These are phyloP conservation scores for Asbolus verrucosus DNA, from an alignment of 1,140 invertebrate genomes.

Conservation along the genomic window DNA sequence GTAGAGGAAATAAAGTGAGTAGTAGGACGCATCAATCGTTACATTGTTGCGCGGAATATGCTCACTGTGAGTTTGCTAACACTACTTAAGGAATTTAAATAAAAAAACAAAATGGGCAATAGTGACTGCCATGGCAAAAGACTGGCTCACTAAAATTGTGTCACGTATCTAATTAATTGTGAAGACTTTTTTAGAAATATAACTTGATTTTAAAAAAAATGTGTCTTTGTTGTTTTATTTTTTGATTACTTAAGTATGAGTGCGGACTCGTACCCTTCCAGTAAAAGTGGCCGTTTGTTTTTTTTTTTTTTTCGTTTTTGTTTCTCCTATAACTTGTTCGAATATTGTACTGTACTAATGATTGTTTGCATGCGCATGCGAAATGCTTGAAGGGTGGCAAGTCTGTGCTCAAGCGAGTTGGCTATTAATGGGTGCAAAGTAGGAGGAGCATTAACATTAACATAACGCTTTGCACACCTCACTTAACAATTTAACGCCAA, in stretches of 20 bases:
- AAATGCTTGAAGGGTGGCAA: slow-evolving; percentile 29
- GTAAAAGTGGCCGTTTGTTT: slow-evolving; percentile 8
- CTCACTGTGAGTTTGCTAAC: slow-evolving; percentile 61
- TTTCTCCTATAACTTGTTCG: no score
- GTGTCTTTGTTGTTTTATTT: slow-evolving; percentile 58
- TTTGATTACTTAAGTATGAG: slow-evolving; percentile 43
- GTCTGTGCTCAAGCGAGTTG: slow-evolving; percentile 41
- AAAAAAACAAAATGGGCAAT: slow-evolving; percentile 49
- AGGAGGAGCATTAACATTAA: no score
- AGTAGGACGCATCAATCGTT: background rate
- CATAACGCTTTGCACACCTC: no score
- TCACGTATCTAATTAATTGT: slow-evolving; percentile 63
- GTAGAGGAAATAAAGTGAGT: slow-evolving; percentile 41
- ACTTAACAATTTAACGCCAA: no score
- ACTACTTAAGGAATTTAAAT: slow-evolving; percentile 31
- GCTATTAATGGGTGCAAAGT: no score
- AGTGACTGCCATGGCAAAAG: slow-evolving; percentile 57
- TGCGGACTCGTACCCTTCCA: slow-evolving; percentile 50
- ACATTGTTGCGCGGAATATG: slow-evolving; percentile 43
- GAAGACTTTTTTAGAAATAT: slow-evolving; percentile 64
- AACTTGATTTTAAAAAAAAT: slow-evolving; percentile 60
- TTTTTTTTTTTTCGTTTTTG: no score
- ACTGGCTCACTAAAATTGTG: slow-evolving; percentile 61
- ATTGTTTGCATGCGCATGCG: slow-evolving; percentile 26
- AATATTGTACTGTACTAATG: slow-evolving; percentile 17